Evolutionary conservation across 2,113 vertebrate genomes (phyloP), one percentile per base, ranked within the genome.

Genomic region (Lepus europaeus): DNA sequence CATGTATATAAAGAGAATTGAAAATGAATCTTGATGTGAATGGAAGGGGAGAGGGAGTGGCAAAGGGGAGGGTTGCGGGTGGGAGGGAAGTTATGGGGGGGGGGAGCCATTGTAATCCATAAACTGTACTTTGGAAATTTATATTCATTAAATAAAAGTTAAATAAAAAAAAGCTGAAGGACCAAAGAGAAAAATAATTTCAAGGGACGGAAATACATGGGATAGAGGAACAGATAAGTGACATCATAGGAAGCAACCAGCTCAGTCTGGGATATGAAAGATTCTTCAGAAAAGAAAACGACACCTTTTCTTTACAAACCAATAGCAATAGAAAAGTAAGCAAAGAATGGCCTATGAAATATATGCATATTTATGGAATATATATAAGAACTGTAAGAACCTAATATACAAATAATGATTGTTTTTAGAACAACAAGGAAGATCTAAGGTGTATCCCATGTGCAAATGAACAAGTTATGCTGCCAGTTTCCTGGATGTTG

Each of bases 101-200:
- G 36, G 36, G 36, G 36, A 36, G 36, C 36, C 36, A 36, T 36
- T 36, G 3, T 36, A 36, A 36, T 36, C 36, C 36, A 36, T 36
- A 36, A 36, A 3, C 36, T 36, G 36, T 36, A 36, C 36, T 36
- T 36, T 36, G 36, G 36, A 36, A 36, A 36, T 36, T 36, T 36
- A 36, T 36, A 36, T 36, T 36, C 36, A 36, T 36, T 36, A 36
- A 3, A 36, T 36, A 36, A 36, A 36, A 36, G 36, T 36, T 36
- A 36, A 36, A 36, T 36, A 36, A 36, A 36, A 36, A 36, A 82
- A 90, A 92, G 9, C 66, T 36, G 5, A 90, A 82, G 66, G 22
- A 45, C 9, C 56, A n/a, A 31, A 51, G 53, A n/a, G 23, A 88
- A 92, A 95, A 96, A 36, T 33, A 25, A 70, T 68, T 64, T 22